phyloP scores from a whole-genome alignment of 2,113 vertebrate species.

The Phocoena sinus region DNA sequence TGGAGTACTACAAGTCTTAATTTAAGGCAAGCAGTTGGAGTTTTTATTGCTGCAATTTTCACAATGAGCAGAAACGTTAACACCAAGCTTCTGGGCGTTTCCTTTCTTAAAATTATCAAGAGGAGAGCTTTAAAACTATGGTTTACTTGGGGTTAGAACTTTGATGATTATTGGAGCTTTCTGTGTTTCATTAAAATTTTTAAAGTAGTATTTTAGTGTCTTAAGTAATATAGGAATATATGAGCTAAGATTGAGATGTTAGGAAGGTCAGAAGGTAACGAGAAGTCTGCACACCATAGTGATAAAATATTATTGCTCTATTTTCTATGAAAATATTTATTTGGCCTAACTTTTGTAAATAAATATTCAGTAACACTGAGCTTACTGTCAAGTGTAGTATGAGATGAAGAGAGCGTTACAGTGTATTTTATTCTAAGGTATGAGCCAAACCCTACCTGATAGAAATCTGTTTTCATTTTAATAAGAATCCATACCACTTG shows the following conservation, averaged over 20 bases:
- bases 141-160: slow-evolving; percentile 79
- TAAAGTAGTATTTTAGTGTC: slow-evolving; percentile 75
- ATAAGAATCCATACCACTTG: neutral
- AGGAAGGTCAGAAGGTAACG: slow-evolving; percentile 46
- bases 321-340: slow-evolving; percentile 61
- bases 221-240: slow-evolving; percentile 57
- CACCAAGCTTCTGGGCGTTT: slow-evolving; percentile 84
- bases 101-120: slow-evolving; percentile 80
- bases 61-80: slow-evolving; percentile 90
- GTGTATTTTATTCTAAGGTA: neutral
- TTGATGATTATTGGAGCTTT: slow-evolving; percentile 84
- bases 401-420: neutral
- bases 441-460: neutral
- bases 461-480: slow-evolving; percentile 15
- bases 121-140: slow-evolving; percentile 81
- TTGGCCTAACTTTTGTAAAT: slow-evolving; percentile 48
- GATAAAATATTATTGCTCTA: slow-evolving; percentile 48
- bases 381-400: slow-evolving; percentile 15
- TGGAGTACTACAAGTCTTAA: slow-evolving; percentile 79
- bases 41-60: slow-evolving; percentile 92
- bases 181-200: slow-evolving; percentile 85
- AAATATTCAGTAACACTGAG: slow-evolving; percentile 15
- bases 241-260: neutral
- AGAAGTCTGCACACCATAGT: slow-evolving; percentile 37
- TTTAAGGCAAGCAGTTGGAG: slow-evolving; percentile 83